Evolutionary conservation across 2,797 vertebrate species (phyloP).

Genomic region (Erithacus rubecula): DNA sequence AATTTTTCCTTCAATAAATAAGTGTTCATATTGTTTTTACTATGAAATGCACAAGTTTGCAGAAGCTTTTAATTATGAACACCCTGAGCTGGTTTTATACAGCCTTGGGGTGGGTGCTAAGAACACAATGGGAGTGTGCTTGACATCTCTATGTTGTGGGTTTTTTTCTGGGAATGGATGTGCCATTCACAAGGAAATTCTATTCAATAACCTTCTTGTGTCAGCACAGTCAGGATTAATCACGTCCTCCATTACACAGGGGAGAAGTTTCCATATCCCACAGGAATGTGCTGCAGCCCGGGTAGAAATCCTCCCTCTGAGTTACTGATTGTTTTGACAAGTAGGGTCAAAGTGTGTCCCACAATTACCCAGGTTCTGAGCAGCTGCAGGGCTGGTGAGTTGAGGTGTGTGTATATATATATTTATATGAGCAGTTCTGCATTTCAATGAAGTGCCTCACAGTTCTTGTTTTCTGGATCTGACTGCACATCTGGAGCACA

Average conservation of each 20-base stretch:
- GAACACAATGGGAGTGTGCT: not conserved
- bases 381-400: not conserved
- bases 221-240: slow-evolving; percentile 57
- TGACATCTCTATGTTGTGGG: slow-evolving; percentile 5
- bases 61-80: not conserved
- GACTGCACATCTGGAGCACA: not conserved
- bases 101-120: not conserved
- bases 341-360: not conserved
- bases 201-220: slow-evolving; percentile 31
- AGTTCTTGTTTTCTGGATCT: not conserved
- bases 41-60: not conserved
- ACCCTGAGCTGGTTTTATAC: not conserved
- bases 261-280: slow-evolving; percentile 30
- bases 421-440: not conserved
- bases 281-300: slow-evolving; percentile 2
- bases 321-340: slow-evolving; percentile 42
- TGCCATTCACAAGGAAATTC: slow-evolving; percentile 25
- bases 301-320: not conserved
- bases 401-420: not conserved
- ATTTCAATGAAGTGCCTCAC: not conserved
- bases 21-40: not conserved
- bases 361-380: not conserved
- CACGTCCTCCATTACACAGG: not conserved
- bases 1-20: not conserved
- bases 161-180: not conserved